These are phyloP conservation scores for Etheostoma cragini DNA, from an alignment of 2,113 vertebrate species.

Conservation along the genomic window DNA sequence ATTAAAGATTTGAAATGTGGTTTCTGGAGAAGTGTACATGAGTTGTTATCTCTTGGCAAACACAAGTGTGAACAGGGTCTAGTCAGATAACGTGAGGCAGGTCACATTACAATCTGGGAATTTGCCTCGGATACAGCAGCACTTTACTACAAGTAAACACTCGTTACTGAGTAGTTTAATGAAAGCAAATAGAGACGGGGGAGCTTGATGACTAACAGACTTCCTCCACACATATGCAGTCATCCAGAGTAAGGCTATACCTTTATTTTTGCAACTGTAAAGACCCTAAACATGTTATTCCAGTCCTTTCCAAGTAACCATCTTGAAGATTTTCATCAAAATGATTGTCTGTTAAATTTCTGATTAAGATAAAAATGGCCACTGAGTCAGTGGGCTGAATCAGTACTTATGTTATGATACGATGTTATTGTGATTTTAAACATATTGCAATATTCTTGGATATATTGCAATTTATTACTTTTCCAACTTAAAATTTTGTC, in stretches of 20 bases:
- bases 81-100: conserved; percentile 54
- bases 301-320: not conserved
- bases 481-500: too few relatives aligned
- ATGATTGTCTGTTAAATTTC: too few relatives aligned
- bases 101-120: conserved; percentile 53
- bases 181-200: conserved; percentile 38
- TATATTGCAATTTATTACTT: too few relatives aligned
- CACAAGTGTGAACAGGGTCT: conserved; percentile 46
- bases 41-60: conserved; percentile 66
- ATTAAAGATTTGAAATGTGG: conserved; percentile 66
- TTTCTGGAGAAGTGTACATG: conserved; percentile 71
- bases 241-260: not conserved
- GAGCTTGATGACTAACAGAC: conserved; percentile 15
- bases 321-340: too few relatives aligned
- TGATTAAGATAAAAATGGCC: too few relatives aligned
- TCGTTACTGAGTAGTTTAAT: conserved; percentile 43
- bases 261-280: not conserved
- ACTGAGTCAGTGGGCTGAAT: too few relatives aligned
- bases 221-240: not conserved
- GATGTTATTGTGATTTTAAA: too few relatives aligned
- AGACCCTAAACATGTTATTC: not conserved
- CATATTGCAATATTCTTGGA: too few relatives aligned
- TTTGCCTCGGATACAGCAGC: conserved; percentile 38
- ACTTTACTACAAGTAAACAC: conserved; percentile 55
- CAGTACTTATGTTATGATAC: too few relatives aligned